Evolutionary conservation across 2,888 invertebrate species (phyloP).

Genomic region (Diaprepes abbreviatus): DNA sequence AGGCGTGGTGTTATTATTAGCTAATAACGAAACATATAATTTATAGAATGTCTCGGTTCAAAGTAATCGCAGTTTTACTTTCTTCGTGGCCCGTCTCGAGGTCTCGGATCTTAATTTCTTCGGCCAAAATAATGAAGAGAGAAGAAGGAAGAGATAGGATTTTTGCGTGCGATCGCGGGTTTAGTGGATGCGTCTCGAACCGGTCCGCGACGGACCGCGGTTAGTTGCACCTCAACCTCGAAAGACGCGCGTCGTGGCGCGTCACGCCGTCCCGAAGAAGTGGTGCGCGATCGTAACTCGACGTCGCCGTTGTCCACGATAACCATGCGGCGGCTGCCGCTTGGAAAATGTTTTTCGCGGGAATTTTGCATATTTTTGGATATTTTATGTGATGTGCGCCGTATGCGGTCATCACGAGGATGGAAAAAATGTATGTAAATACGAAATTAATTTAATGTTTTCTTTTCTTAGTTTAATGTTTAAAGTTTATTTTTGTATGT

Average conservation of each 20-base stretch:
- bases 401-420: conserved; percentile 1
- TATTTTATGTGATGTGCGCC: conserved; percentile 27
- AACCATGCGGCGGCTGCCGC: conserved; percentile 42
- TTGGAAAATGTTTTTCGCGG: conserved; percentile 24
- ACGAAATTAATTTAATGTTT: too few species aligned
- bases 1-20: conserved; percentile 22
- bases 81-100: conserved; percentile 19
- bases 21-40: conserved; percentile 19
- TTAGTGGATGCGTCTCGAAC: conserved; percentile 31
- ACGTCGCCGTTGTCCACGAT: conserved; percentile 34
- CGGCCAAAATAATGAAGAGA: conserved; percentile 24
- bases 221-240: conserved; percentile 42
- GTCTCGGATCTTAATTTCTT: conserved; percentile 2
- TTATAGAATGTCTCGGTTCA: conserved; percentile 23
- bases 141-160: conserved; percentile 31
- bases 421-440: conserved; percentile 42
- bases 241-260: conserved; percentile 40
- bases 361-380: conserved; percentile 30
- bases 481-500: too few species aligned
- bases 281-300: conserved; percentile 24
- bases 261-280: conserved; percentile 33
- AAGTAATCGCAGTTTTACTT: conserved; percentile 19
- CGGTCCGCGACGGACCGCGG: conserved; percentile 23
- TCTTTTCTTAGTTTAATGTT: too few species aligned
- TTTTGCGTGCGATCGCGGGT: conserved; percentile 22